Conservation (phyloP, 2,888 invertebrate genomes). For the Gandaritis pyraliata region DNA sequence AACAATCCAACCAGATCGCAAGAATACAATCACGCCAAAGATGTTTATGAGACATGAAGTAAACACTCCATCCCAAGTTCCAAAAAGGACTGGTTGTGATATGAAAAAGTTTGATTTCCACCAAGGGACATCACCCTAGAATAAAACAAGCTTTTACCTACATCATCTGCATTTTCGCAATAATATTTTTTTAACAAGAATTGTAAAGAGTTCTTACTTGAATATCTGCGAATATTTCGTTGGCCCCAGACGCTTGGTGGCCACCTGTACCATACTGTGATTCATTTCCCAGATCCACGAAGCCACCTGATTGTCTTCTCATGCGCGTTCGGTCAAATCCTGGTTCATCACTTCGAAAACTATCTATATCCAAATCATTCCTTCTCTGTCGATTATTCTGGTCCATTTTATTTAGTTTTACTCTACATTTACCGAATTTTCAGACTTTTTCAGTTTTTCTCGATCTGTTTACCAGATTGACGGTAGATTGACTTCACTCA, state of each 20-base stretch:
- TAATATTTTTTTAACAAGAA: not conserved
- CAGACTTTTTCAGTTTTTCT: not conserved
- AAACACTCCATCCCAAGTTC: constrained; percentile 99
- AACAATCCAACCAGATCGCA: constrained; percentile 98
- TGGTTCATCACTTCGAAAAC: constrained; percentile 75
- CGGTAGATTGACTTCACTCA: too few relatives aligned
- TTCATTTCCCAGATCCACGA: constrained; percentile 90
- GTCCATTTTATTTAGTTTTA: constrained; percentile 61
- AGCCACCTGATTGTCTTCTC: constrained; percentile 88
- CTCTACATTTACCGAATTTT: constrained; percentile 30
- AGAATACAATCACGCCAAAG: constrained; percentile 98
- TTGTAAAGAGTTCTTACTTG: constrained; percentile 84
- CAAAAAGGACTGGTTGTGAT: constrained; percentile 97
- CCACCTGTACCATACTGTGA: constrained; percentile 91
- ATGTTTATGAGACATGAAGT: constrained; percentile 98
- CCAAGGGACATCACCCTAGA: constrained; percentile 93
- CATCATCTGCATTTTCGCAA: not conserved
- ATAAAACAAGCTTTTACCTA: constrained; percentile 28
- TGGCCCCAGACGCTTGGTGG: constrained; percentile 93
- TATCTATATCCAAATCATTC: constrained; percentile 73
- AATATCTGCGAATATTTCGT: constrained; percentile 96
- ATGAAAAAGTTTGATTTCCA: constrained; percentile 99
- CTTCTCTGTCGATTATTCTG: constrained; percentile 65
- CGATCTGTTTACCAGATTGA: not conserved
- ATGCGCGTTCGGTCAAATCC: constrained; percentile 80